Conservation (phyloP, 2,113 vertebrate genomes). For the Sapajus apella region DNA sequence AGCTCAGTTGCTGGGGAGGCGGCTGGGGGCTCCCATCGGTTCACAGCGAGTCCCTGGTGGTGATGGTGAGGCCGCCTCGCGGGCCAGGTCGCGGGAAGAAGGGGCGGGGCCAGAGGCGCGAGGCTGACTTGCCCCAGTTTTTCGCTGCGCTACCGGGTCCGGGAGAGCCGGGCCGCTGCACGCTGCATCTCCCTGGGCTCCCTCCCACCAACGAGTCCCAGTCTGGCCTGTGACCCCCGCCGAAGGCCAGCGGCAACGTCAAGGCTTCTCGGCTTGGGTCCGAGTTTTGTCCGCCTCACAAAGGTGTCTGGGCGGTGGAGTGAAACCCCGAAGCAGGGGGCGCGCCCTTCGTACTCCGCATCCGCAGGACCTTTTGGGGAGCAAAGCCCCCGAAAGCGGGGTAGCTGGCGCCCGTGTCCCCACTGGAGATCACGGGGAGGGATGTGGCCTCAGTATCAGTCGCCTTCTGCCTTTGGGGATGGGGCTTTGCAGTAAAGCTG, state of each 20-base stretch:
- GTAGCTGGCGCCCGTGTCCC: neutral
- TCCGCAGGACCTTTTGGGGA: neutral
- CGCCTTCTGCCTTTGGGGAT: neutral
- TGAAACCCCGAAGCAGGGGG: neutral
- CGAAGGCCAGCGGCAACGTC: neutral
- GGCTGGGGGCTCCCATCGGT: constrained; percentile 96
- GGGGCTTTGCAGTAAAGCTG: neutral
- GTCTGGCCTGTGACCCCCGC: neutral
- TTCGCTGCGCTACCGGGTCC: neutral
- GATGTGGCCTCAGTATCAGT: neutral
- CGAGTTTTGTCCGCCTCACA: neutral
- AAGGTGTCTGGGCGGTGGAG: neutral
- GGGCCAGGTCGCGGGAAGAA: neutral
- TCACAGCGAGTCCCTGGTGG: constrained; percentile 92
- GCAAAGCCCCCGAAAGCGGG: neutral
- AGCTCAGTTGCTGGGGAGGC: constrained; percentile 95
- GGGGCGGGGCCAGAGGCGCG: neutral
- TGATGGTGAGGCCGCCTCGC: constrained; percentile 87
- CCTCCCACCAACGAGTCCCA: neutral
- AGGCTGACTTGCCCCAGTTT: neutral
- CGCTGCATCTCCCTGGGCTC: neutral
- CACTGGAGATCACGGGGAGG: neutral
- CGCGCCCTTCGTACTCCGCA: neutral
- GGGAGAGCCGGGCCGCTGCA: neutral
- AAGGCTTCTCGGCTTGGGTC: neutral